Evolutionary conservation across 2,888 invertebrate species (phyloP).

Genomic region (Lagria hirta): DNA sequence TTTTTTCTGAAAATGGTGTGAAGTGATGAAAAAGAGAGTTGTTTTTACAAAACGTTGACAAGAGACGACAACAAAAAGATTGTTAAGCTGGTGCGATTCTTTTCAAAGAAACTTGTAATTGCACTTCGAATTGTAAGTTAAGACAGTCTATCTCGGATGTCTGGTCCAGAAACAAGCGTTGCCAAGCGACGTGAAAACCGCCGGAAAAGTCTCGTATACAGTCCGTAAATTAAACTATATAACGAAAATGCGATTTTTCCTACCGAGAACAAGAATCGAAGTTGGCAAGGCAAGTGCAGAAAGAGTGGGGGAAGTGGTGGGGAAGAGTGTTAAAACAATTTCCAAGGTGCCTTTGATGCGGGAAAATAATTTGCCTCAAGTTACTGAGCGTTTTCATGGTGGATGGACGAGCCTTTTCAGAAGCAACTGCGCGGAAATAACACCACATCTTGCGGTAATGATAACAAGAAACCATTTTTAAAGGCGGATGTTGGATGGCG

Average conservation of each 20-base stretch:
- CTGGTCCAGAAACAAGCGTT: constrained; percentile 17
- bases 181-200: constrained; percentile 3
- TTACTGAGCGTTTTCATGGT: constrained; percentile 50
- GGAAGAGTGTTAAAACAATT: constrained; percentile 50
- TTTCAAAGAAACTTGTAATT: constrained; percentile 21
- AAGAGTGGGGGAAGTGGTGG: constrained; percentile 38
- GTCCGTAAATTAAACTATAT: constrained; percentile 25
- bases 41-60: too few relatives aligned
- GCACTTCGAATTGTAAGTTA: constrained; percentile 18
- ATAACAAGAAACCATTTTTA: constrained; percentile 33
- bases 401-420: constrained; percentile 44
- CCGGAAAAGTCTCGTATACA: constrained; percentile 7
- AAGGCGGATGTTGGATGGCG: background rate
- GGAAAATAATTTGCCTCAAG: constrained; percentile 51
- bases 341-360: constrained; percentile 48
- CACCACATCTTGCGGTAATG: constrained; percentile 31
- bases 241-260: constrained; percentile 19
- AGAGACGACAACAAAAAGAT: constrained; percentile 11
- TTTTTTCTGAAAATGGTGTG: too few relatives aligned
- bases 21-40: too few relatives aligned
- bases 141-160: constrained; percentile 17
- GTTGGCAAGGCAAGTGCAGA: constrained; percentile 25
- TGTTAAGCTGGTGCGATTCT: constrained; percentile 11
- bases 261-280: constrained; percentile 3
- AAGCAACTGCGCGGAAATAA: constrained; percentile 42